Conservation (phyloP, 1,140 invertebrate genomes). For the Octopus bimaculoides region DNA sequence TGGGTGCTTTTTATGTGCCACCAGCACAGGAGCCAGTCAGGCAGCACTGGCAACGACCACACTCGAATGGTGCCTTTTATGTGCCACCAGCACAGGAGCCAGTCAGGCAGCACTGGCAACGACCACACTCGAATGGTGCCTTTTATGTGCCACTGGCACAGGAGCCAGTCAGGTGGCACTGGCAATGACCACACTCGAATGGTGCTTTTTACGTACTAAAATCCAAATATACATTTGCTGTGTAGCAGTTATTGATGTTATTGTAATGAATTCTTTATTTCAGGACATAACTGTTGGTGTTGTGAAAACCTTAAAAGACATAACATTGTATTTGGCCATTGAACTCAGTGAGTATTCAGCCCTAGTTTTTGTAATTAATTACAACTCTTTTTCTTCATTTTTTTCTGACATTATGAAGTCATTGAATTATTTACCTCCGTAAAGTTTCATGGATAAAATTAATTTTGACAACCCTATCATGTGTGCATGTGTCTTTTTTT, state of each 20-base stretch:
- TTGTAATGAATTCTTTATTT: background rate
- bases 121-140: background rate
- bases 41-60: background rate
- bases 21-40: background rate
- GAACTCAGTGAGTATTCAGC: background rate
- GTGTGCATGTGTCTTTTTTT: background rate
- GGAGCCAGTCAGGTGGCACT: background rate
- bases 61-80: background rate
- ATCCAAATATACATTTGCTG: background rate
- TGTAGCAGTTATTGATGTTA: background rate
- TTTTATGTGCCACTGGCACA: background rate
- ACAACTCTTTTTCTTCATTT: background rate
- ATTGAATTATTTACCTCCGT: background rate
- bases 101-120: background rate
- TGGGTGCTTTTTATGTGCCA: too few species aligned
- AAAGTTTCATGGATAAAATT: background rate
- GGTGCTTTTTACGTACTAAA: background rate
- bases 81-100: too few species aligned
- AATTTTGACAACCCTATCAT: background rate
- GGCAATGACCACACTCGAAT: background rate
- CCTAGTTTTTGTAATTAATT: background rate
- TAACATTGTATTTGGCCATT: slow-evolving; percentile 1
- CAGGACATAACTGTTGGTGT: background rate
- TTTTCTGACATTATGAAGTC: background rate
- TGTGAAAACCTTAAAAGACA: background rate